These are phyloP conservation scores for Himalopsyche tibetana DNA, from an alignment of 2,888 invertebrate species.

Conservation along the genomic window DNA sequence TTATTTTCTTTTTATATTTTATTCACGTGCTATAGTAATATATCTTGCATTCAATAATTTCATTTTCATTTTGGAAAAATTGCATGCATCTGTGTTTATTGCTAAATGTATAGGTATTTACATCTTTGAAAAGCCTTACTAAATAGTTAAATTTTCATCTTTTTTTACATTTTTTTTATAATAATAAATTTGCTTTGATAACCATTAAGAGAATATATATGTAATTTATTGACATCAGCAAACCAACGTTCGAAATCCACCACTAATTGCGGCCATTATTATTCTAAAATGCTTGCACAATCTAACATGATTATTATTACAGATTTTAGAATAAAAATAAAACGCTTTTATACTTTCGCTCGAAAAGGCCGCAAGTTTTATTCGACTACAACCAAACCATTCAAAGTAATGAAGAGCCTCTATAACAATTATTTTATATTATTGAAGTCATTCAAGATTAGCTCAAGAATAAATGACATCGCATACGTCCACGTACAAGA, in stretches of 20 bases:
- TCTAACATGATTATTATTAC: not conserved
- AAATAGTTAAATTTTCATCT: not conserved
- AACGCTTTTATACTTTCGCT: not conserved
- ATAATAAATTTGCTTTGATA: not conserved
- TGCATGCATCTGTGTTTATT: not conserved
- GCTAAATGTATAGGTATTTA: constrained; percentile 20
- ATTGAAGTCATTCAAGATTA: too few relatives aligned
- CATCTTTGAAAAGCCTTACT: not conserved
- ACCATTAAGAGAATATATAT: not conserved
- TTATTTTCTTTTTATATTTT: not conserved
- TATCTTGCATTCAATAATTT: not conserved
- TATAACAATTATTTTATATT: too few relatives aligned
- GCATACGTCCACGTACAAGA: too few relatives aligned
- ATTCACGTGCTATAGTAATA: not conserved
- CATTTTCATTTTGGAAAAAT: not conserved
- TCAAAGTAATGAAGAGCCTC: not conserved
- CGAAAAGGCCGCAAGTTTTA: not conserved
- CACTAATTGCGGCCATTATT: not conserved
- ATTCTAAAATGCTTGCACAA: not conserved
- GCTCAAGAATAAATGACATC: too few relatives aligned
- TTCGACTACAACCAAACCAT: constrained; percentile 11
- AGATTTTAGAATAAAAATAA: constrained; percentile 4
- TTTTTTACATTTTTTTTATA: constrained; percentile 1
- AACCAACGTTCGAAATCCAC: constrained; percentile 29
- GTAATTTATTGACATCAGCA: constrained; percentile 43